These are phyloP conservation scores for Phoeniculus purpureus DNA, from an alignment of 2,797 vertebrate genomes.

Conservation along the genomic window DNA sequence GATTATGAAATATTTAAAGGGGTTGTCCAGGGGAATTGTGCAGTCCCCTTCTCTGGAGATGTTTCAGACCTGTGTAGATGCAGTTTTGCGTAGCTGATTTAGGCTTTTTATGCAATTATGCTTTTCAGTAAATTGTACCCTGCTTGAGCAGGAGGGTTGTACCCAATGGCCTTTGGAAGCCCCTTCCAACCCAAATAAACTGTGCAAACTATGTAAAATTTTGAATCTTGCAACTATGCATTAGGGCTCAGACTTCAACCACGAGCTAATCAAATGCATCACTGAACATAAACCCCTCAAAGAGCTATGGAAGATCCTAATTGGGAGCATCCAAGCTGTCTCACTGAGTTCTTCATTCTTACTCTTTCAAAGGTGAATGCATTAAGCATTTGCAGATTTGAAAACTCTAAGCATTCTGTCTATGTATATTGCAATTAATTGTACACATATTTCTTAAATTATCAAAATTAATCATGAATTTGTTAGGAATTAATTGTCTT, in stretches of 20 bases:
- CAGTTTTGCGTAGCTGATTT: no score
- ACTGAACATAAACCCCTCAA: neutral
- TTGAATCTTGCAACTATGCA: neutral
- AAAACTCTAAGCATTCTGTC: neutral
- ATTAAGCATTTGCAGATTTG: neutral
- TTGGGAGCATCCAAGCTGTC: neutral
- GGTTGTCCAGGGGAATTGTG: no score
- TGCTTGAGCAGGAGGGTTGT: no score
- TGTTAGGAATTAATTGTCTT: neutral
- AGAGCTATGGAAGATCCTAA: neutral
- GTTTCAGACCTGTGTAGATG: no score
- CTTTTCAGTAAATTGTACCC: no score
- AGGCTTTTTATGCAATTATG: no score
- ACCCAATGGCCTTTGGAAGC: no score
- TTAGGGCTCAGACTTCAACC: neutral
- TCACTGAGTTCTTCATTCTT: neutral
- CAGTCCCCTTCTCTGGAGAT: no score
- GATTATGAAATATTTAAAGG: no score
- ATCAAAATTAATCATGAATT: neutral
- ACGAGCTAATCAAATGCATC: neutral
- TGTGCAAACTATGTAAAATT: neutral
- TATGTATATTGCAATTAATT: neutral
- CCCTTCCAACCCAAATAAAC: no score
- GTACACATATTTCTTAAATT: neutral
- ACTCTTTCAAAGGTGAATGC: neutral